A percentile compares a stretch with the other conserved stretches of the same genome.
Conservation (phyloP, 23 tunicate species). For the Corella eumyota region DNA sequence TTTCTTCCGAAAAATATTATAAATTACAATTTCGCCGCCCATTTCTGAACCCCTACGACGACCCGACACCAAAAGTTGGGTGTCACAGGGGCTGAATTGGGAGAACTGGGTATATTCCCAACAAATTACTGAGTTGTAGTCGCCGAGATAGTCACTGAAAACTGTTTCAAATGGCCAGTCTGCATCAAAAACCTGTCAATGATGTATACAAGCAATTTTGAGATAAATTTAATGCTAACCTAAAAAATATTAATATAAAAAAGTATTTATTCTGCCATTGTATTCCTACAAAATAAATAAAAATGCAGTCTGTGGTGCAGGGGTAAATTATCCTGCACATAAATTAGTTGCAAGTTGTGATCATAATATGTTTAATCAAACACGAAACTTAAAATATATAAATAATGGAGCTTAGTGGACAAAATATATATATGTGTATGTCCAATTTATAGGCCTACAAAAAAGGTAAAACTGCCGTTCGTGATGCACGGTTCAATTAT, state of each 20-base stretch:
- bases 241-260: neutral
- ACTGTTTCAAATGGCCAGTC: slow-evolving; percentile 80
- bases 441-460: no score
- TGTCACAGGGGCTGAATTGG: slow-evolving; percentile 66
- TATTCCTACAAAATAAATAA: no score
- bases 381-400: no score
- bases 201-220: neutral
- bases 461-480: no score
- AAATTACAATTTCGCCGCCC: slow-evolving; percentile 72
- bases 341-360: no score
- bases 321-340: no score
- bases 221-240: neutral
- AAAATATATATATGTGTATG: no score
- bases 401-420: no score
- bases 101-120: slow-evolving; percentile 78
- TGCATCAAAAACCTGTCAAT: slow-evolving; percentile 53
- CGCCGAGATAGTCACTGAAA: slow-evolving; percentile 41
- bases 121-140: slow-evolving; percentile 18
- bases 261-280: no score
- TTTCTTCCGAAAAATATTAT: slow-evolving; percentile 35
- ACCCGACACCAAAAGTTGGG: slow-evolving; percentile 78
- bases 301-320: no score
- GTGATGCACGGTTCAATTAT: no score
- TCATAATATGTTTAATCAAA: no score
- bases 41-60: slow-evolving; percentile 54